Evolutionary conservation across 2,113 vertebrate genomes (phyloP), one percentile per base, ranked within the genome.

Genomic region (Chunga burmeisteri): DNA sequence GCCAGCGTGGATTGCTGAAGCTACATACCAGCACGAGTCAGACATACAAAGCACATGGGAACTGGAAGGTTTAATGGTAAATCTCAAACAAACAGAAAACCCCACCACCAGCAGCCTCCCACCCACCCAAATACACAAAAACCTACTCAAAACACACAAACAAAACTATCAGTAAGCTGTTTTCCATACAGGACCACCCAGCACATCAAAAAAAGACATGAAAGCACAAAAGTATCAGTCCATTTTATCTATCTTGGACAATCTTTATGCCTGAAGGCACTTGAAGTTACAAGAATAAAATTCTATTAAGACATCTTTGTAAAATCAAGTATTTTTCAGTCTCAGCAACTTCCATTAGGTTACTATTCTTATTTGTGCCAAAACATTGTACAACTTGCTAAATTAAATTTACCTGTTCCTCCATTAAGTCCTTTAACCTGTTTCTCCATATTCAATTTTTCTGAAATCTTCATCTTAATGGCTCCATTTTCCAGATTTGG

Each of bases 41-140:
- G 36, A 34, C 19, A 3, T 1, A 38, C 13, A 25, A 36, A 26
- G 61, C 67, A 29, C 25, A 19, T 0, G 5, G 3, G 3, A 58
- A 10, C 38, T 13, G 63, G 13, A 14, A 67, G 18, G 47, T 30
- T 88, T 34, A 25, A 40, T 7, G 27, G 26, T 30, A 71, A 40
- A 79, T 38, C 46, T 14, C 40, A 82, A 71, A 49, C 22, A 68
- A 38, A 53, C 4, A 58, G 21, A 73, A 47, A n/a, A 27, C 2
- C 6, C 16, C 22, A 9, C 17, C 6, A 3, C 7, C 46, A 55
- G 4, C 29, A 21, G n/a, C 29, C 36, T 17, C 58, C 12, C 25
- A 2, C 38, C 34, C 40, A 13, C 40, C 36, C 42, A 15, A 73
- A 67, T 25, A 25, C 0, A 52, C 1, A 42, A 47, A 81, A 73